Conservation (phyloP, 1,140 invertebrate genomes). For the Pentalonia nigronervosa region DNA sequence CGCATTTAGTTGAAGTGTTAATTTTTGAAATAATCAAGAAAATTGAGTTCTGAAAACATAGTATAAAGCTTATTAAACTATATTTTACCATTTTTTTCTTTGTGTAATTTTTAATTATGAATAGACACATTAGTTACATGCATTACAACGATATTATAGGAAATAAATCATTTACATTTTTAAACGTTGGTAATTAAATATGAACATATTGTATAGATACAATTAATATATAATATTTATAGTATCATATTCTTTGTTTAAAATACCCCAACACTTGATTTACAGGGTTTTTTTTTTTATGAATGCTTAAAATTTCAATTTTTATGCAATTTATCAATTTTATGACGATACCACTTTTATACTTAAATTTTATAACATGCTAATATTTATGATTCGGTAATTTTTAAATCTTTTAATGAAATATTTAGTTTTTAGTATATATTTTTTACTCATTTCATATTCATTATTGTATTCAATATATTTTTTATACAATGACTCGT, state of each 20-base stretch:
- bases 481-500: neutral
- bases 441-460: conserved; percentile 11
- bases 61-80: no score
- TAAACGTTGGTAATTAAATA: neutral
- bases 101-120: no score
- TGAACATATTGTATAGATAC: neutral
- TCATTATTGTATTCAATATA: conserved; percentile 7
- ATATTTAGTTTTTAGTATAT: neutral
- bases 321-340: neutral
- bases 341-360: neutral
- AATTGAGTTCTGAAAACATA: no score
- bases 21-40: neutral
- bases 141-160: no score
- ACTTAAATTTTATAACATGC: neutral
- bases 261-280: neutral
- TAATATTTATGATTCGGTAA: neutral
- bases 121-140: no score
- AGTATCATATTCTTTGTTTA: neutral
- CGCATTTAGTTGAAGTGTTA: neutral
- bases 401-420: conserved; percentile 19
- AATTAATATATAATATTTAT: neutral
- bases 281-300: neutral
- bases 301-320: neutral
- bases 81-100: no score
- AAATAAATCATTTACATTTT: no score